Evolutionary conservation across 2,888 invertebrate genomes (phyloP), one percentile per base, ranked within the genome.

Genomic region (Ichneumoninae sp.): DNA sequence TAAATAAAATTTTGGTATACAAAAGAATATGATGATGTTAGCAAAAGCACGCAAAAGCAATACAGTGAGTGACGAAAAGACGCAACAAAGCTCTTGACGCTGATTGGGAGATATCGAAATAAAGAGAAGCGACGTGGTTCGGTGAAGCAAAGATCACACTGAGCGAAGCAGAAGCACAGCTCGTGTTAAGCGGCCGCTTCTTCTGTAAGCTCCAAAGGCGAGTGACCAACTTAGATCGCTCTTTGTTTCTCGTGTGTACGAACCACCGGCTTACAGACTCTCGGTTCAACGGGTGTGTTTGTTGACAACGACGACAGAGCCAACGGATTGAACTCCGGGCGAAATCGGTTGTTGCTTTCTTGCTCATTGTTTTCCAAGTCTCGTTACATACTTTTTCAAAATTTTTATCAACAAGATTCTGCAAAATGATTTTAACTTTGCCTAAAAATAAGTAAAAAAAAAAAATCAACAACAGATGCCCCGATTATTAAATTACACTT

Each of bases 131-230:
- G 10, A 63, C 70, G 76, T 81, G 78, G 83, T 84, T 87, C 76
- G 79, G 79, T 68, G 80, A 86, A 86, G 86, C 86, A 85, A 83
- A 76, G 71, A 89, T 89, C 88, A 86, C 87, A 87, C 68, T 88
- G 87, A 89, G 86, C 86, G 76, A 91, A 90, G 91, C 91, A 86
- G 87, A 91, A 91, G 91, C 91, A 85, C 81, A 89, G 89, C 89
- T 88, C 70, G 79, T 89, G 88, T 89, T 88, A 88, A 79, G 71
- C 85, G 86, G 89, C 90, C 88, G 89, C 88, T 91, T 89, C 89
- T 89, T 89, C 85, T 81, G 85, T 86, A 84, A 87, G 85, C 87
- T 89, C 86, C 80, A 83, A 68, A 70, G 36, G 70, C 57, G 60
- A 83, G 60, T 75, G 54, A 81, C 77, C 65, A 68, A 78, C 63